Base-by-base conservation (phyloP, 2,888 invertebrate species). In the Drosophila heteroneura region DNA sequence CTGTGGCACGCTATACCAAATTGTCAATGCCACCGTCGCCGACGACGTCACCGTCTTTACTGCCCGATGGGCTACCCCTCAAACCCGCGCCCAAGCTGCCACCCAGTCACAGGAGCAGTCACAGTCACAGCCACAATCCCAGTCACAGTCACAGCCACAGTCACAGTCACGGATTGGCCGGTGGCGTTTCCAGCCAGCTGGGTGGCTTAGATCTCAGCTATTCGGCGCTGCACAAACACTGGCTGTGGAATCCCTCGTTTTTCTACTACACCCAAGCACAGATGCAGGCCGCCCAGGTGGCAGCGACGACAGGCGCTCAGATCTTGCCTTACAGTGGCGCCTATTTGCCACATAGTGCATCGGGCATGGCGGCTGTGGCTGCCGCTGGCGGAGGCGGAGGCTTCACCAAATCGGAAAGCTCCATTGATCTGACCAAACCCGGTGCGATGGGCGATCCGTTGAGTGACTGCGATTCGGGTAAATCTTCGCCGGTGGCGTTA, bases 211-310 rank as follows among this genome's bases (percentile, higher is more conserved):
- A 93, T 78, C 82, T 93, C 14, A 93, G 93, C 54, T 90, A 91
- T 59, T 86, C 92, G 16, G 74, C 91, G 16, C 79, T 93, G 44
- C 92, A 93, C 65, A 94, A 94, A 56, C 93, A 94, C 77, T 94
- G 94, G 94, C 88, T 94, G 26, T 94, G 94, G 94, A 94, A 93
- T 79, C 92, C 93, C 4, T 93, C 93, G 10, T 72, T 94, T 3
- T 85, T 94, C 26, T 94, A 94, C 77, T 92, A 93, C 33, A 92
- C 62, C 79, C 92, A 74, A 80, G 93, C 68, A 44, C 91, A 69
- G 83, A 92, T 78, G 91, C 92, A 76, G 79, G 88, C 32, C 14
- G 82, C 84, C 1, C 81, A 81, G 62, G 89, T 83, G 10, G 85
- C 85, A 0, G 79, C 77, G 9, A 84, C 87, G 9, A 83, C 87